Base-by-base conservation (phyloP, 1,140 invertebrate genomes). In the Penaeus indicus region DNA sequence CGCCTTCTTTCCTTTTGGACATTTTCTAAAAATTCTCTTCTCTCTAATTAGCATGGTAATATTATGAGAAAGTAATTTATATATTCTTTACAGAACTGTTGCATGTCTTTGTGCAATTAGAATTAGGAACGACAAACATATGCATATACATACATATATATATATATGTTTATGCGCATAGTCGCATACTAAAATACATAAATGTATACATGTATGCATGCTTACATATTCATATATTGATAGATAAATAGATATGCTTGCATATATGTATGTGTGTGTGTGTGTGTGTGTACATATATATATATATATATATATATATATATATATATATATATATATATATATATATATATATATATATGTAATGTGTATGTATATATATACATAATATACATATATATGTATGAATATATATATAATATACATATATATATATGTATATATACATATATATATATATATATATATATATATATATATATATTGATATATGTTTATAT, bases 371-470 rank as follows among this genome's bases (percentile, higher is more conserved):
- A 67, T 67, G 27, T 67, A 18, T 67, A 67, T 5, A 25, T 72
- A 72, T 25, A n/a, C 19, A n/a, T n/a, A n/a, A 22, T 69, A 4
- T 69, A 4, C 22, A 22, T 69, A 22, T 69, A 22, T 69, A 22
- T 69, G 32, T 69, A 22, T 69, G 32, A 16, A 22, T 69, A 22
- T 69, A 22, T 69, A 22, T 69, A 69, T 69, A 22, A 69, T 69
- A 69, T 69, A 69, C 22, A 69, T 69, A 69, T 69, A 69, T 72
- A 72, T 72, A 72, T 72, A 72, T 72, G n/a, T 72, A 72, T 72
- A 72, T 72, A 72, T 72, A 72, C n/a, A 72, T 72, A 72, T 72
- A 72, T 72, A 72, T 72, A 72, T 72, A 72, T 72, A 25, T 72
- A n/a, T 72, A 72, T 72, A 72, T 72, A 19, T n/a, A 72, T 72